phyloP scores from a whole-genome alignment of 2,888 invertebrate species.

The Tetheella fluctuosa region DNA sequence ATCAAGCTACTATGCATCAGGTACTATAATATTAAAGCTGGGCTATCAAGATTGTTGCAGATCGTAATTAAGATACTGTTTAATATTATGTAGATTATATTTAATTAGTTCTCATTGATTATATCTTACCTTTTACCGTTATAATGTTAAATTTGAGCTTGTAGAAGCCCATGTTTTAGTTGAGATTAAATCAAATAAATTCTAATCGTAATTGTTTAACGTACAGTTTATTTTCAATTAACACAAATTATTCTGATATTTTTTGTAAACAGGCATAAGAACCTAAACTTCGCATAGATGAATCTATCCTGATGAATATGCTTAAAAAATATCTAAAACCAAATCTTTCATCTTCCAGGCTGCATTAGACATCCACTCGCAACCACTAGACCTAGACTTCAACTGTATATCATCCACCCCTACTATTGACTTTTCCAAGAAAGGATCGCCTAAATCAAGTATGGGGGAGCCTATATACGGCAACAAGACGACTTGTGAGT shows the following conservation, averaged over 20 bases:
- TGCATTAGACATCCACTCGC: slow-evolving; percentile 74
- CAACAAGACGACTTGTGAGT: slow-evolving; percentile 75
- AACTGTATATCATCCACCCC: slow-evolving; percentile 78
- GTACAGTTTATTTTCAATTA: too few species aligned
- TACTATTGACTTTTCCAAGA: slow-evolving; percentile 74
- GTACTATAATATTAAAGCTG: slow-evolving; percentile 38
- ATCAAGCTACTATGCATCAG: slow-evolving; percentile 80
- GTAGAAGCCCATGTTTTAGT: too few species aligned
- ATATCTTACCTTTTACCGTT: background rate
- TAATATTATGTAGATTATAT: background rate
- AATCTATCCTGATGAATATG: too few species aligned
- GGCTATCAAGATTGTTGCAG: background rate
- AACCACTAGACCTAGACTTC: slow-evolving; percentile 78
- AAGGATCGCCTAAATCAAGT: slow-evolving; percentile 73
- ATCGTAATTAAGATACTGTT: background rate
- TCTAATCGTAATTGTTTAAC: too few species aligned
- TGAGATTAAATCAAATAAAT: too few species aligned
- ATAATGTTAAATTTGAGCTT: too few species aligned
- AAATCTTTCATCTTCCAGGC: slow-evolving; percentile 50
- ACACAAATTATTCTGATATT: too few species aligned
- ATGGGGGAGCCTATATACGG: slow-evolving; percentile 77
- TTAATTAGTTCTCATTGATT: background rate
- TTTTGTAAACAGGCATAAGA: too few species aligned
- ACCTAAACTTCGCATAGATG: too few species aligned
- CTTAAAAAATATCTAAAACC: too few species aligned